These are phyloP conservation scores for Heliconius melpomene DNA, from an alignment of 1,140 invertebrate genomes.

Conservation along the genomic window DNA sequence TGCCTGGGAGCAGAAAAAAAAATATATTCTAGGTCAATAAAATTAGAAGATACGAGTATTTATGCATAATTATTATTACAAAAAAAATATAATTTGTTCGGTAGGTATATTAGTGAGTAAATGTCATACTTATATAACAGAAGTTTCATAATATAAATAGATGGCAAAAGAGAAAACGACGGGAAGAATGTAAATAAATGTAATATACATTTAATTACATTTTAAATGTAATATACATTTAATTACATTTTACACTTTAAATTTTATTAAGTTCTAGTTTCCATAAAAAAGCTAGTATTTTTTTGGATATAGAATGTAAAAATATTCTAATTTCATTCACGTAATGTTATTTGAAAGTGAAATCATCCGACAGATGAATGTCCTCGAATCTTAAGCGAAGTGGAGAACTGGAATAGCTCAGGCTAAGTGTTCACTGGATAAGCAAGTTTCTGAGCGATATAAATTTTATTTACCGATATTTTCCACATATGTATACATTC, in stretches of 20 bases:
- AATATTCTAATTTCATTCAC: not conserved
- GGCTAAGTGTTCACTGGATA: not conserved
- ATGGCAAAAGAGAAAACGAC: no score
- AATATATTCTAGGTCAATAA: no score
- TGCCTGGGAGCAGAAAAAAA: no score
- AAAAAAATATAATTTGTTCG: no score
- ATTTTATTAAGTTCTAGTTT: not conserved
- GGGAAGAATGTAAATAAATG: no score
- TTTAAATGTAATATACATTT: no score
- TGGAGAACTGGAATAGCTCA: constrained; percentile 10
- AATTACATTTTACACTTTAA: not conserved
- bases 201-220: no score
- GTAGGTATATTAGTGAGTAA: no score
- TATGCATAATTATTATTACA: no score
- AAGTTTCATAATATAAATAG: no score
- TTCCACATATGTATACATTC: not conserved
- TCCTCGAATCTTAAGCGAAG: constrained; percentile 22
- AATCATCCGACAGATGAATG: constrained; percentile 26
- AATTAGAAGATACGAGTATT: no score
- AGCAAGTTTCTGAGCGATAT: not conserved
- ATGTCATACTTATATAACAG: no score
- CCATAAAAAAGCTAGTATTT: not conserved
- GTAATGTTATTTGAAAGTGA: constrained; percentile 28
- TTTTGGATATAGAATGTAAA: not conserved
- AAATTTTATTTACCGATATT: not conserved